Base-by-base conservation (phyloP, 2,113 vertebrate genomes). In the Oenanthe oenanthe region DNA sequence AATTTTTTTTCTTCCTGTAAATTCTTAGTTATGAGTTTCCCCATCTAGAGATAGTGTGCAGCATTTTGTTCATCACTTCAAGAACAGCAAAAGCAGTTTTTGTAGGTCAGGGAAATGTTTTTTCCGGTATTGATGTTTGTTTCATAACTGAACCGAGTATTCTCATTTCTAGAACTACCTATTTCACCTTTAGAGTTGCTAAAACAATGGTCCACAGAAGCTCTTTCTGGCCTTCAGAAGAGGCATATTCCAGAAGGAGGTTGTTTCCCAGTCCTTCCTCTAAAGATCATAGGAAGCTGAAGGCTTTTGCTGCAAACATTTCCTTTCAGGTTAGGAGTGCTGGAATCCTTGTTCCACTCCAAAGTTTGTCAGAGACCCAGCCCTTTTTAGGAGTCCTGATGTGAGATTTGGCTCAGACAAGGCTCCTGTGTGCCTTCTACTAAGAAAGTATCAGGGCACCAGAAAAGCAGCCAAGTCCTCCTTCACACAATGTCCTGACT, bases 381-480 rank as follows among this genome's bases (percentile, higher is more conserved):
- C 56, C 71, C 31, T 85, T 85, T 85, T 79, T 54, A 83, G 82
- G 24, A 93, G 45, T 28, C 29, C 53, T 86, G 42, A 68, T 88
- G 58, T 65, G 56, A 95, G 14, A 77, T 80, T 88, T 93, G 85
- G 47, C 50, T 92, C 74, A 79, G 47, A 54, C 17, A 29, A 66
- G 34, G 22, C 26, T 90, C 51, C 67, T 2, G 8, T 57, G 38
- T 88, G 47, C 75, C 90, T 92, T 82, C 45, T 79, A 19, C 66
- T 79, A 58, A 48, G 60, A 86, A 91, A 53, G 21, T 79, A 92
- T 83, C 62, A 79, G 70, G 88, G 45, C 40, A 79, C 26, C 50
- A 68, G 77, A 94, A 95, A 78, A 85, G 25, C 70, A 75, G 89
- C 85, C 85, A 93, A 87, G 22, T 83, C 45, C 34, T 93, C 62